These are phyloP conservation scores for Antedon bifida DNA, from an alignment of 35 echinoderm and acorn worm species.

Conservation along the genomic window DNA sequence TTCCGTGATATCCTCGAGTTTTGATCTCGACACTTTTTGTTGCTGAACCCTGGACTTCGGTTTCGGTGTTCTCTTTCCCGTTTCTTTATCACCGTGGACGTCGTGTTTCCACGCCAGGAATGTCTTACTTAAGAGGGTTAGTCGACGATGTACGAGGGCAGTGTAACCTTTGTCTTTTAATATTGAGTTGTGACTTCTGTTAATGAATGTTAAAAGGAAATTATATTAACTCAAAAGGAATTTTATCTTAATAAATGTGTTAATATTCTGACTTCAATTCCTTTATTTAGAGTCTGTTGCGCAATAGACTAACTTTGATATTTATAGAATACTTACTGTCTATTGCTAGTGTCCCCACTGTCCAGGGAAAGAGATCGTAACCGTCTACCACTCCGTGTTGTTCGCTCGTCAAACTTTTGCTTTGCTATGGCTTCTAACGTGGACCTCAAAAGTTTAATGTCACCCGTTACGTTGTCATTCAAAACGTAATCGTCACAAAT, in stretches of 20 bases:
- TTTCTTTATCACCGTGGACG: conserved; percentile 47
- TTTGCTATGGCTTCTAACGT: conserved; percentile 84
- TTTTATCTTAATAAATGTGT: neutral
- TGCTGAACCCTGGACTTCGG: neutral
- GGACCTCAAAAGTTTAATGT: conserved; percentile 67
- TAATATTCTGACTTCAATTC: no score
- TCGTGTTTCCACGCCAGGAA: conserved; percentile 63
- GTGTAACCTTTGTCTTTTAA: conserved; percentile 76
- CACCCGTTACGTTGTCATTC: conserved; percentile 78
- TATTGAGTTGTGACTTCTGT: neutral
- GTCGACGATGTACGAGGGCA: conserved; percentile 67
- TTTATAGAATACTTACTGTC: conserved; percentile 16
- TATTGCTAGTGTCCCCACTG: conserved; percentile 50
- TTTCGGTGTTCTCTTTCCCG: conserved; percentile 16
- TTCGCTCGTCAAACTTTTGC: conserved; percentile 78
- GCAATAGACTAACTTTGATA: no score
- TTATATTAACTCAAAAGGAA: no score
- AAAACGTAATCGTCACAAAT: conserved; percentile 89
- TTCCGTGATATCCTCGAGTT: conserved; percentile 1
- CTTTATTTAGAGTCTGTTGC: no score
- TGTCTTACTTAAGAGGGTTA: conserved; percentile 49
- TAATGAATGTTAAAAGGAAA: neutral
- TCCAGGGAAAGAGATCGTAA: conserved; percentile 71
- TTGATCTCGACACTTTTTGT: neutral
- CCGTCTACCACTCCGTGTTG: conserved; percentile 52